phyloP scores from a whole-genome alignment of 2,797 vertebrate species.

The Hybognathus amarus region DNA sequence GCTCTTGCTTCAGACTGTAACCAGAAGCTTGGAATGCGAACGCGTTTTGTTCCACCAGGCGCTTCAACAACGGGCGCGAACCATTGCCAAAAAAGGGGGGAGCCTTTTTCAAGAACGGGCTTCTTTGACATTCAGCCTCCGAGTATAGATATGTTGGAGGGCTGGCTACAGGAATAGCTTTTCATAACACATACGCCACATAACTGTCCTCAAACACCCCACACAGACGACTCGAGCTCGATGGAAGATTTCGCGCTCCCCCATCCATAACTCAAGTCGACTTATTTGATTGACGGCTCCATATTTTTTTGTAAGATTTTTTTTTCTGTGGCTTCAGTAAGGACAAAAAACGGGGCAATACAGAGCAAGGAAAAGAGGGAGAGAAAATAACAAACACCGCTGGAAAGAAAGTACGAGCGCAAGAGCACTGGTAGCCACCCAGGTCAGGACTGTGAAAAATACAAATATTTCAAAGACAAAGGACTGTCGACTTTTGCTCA shows the following conservation, averaged over 20 bases:
- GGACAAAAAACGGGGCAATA: conserved; percentile 52
- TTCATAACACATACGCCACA: background rate
- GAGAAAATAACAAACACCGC: conserved; percentile 57
- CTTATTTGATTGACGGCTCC: conserved; percentile 76
- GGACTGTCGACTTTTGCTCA: conserved; percentile 56
- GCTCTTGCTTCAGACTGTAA: conserved; percentile 52
- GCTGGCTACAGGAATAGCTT: rapidly evolving
- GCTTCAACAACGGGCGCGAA: conserved; percentile 66
- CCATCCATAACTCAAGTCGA: conserved; percentile 47
- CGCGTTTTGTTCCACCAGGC: conserved; percentile 58
- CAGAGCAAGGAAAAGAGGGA: conserved; percentile 42
- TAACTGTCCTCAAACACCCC: background rate
- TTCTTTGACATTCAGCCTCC: background rate
- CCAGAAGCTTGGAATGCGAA: conserved; percentile 64
- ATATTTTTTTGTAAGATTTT: conserved; percentile 67
- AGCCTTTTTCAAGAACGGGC: background rate
- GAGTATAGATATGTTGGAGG: background rate
- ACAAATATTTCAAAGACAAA: conserved; percentile 43
- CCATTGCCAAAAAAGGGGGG: conserved; percentile 58
- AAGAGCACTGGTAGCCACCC: conserved; percentile 51
- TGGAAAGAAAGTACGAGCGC: conserved; percentile 57
- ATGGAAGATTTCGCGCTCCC: conserved; percentile 20
- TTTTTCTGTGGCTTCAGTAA: conserved; percentile 71
- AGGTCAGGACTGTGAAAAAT: conserved; percentile 51
- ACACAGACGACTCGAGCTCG: background rate